Conservation (phyloP, 1,140 invertebrate species). For the Argopecten irradians region DNA sequence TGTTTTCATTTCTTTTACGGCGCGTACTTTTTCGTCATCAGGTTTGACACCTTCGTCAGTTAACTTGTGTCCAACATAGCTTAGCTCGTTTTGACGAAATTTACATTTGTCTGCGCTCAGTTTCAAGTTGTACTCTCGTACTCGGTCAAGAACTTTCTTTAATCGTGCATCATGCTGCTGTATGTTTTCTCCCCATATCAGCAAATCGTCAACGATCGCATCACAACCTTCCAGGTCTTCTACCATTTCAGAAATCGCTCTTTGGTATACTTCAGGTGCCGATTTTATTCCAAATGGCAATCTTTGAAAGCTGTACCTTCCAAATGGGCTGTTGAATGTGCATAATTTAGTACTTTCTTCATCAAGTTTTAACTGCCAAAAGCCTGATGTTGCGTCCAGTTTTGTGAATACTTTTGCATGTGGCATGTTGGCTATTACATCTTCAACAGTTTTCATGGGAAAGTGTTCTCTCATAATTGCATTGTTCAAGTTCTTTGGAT, state of each 20-base stretch:
- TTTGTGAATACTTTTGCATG: no score
- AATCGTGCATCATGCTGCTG: conserved; percentile 48
- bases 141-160: conserved; percentile 29
- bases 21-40: conserved; percentile 74
- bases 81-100: conserved; percentile 29
- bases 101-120: conserved; percentile 47
- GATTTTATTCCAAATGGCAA: conserved; percentile 52
- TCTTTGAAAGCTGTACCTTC: conserved; percentile 41
- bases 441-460: no score
- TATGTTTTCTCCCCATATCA: conserved; percentile 44
- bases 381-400: no score
- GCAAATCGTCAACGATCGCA: conserved; percentile 59
- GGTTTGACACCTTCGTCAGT: conserved; percentile 67
- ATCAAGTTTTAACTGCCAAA: no score
- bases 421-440: no score
- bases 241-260: conserved; percentile 38
- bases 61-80: conserved; percentile 62
- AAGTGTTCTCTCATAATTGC: neutral
- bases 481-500: conserved; percentile 36
- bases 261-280: conserved; percentile 51
- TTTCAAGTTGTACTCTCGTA: conserved; percentile 41
- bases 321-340: no score
- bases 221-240: conserved; percentile 55
- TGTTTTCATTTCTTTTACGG: conserved; percentile 66
- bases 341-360: no score